Base-by-base conservation (phyloP, 2,888 invertebrate genomes). In the Drosophila hamatofila region DNA sequence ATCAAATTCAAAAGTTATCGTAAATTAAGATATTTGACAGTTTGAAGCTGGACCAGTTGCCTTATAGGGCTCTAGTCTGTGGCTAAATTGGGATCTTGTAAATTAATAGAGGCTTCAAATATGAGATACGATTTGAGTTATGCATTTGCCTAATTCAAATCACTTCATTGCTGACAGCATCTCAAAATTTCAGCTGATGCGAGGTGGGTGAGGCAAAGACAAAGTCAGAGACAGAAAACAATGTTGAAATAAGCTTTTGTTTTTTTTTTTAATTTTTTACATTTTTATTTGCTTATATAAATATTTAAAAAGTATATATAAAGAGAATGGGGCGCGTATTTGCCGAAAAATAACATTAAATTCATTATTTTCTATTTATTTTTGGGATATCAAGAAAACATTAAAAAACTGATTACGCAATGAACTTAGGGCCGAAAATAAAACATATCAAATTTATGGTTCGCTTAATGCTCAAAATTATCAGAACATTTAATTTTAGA, bases 101-200 rank as follows among this genome's bases (percentile, higher is more conserved):
- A 83, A 84, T 87, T 84, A 89, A 84, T 83, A 87, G 89, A 81
- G 65, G 72, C 72, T 69, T 81, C 61, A 14, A 39, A 70, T 86
- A 72, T 77, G 80, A 86, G 58, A 75, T 51, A 21, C 64, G 56
- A 76, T 65, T 69, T 79, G 79, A 88, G 71, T 81, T 84, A 88
- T 88, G 71, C n/a, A 30, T 54, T 57, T 67, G 78, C 64, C 71
- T 54, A 72, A 68, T 64, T n/a, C 23, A 61, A 60, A 42, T 33
- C 56, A 72, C 65, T 68, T 62, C 62, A 30, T 59, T 58, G 35
- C 16, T 14, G 55, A 52, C 39, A 46, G 23, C 41, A 37, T 16
- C 46, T 27, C 12, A 33, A 54, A 49, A 23, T n/a, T 12, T 25
- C 25, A 25, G 25, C 49, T 18, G 30, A 1, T 2, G 8, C 2